A percentile compares a stretch with the other conserved stretches of the same genome.
These are phyloP conservation scores for Poeciliopsis prolifica DNA, from an alignment of 2,113 vertebrate genomes.

Conservation along the genomic window DNA sequence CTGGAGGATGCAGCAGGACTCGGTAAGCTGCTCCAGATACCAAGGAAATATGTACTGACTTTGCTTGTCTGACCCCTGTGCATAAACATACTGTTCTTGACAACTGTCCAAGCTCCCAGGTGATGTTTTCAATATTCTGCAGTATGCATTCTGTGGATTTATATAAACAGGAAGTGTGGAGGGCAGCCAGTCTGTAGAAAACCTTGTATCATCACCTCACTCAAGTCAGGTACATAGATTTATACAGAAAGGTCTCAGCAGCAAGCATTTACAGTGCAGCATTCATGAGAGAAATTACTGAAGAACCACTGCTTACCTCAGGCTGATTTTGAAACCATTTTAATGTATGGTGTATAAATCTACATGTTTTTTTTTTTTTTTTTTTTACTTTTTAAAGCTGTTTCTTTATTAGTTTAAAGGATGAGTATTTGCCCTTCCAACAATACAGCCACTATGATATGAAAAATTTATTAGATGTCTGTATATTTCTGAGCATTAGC, in stretches of 20 bases:
- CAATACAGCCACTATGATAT: too few relatives aligned
- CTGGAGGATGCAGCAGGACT: neutral
- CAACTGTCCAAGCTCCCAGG: neutral
- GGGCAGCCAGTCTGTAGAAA: constrained; percentile 1
- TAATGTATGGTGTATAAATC: neutral
- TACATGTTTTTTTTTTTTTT: too few relatives aligned
- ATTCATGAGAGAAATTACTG: neutral
- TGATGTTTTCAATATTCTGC: neutral
- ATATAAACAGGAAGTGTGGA: constrained; percentile 2
- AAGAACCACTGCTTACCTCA: neutral
- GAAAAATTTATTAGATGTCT: too few relatives aligned
- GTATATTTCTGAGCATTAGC: too few relatives aligned
- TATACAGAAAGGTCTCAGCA: neutral
- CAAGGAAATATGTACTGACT: neutral
- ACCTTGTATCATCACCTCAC: neutral
- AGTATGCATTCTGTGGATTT: neutral
- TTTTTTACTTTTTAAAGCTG: too few relatives aligned
- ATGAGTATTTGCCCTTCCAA: too few relatives aligned
- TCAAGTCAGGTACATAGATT: neutral
- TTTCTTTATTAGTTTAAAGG: too few relatives aligned
- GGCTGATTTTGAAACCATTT: neutral
- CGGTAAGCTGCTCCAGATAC: neutral
- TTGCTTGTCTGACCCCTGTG: constrained; percentile 1
- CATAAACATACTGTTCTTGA: constrained; percentile 1
- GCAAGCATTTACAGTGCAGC: neutral